Evolutionary conservation across 2,797 vertebrate genomes (phyloP), one percentile per base, ranked within the genome.

Genomic region (Enteromius anoplus): DNA sequence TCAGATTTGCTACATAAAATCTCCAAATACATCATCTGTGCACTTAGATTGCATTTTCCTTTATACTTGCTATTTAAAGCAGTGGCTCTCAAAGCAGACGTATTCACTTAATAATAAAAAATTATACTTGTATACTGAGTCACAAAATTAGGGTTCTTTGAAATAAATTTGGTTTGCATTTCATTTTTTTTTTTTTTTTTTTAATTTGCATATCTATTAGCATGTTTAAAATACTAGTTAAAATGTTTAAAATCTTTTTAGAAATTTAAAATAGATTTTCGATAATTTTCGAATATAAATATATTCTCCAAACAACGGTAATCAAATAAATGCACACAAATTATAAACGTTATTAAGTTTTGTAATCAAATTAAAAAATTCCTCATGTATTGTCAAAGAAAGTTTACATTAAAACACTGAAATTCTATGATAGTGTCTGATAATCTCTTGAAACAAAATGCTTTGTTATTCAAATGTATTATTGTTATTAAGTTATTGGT

Each of bases 1-100:
- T 45, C 49, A 47, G 19, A 69, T 77, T 11, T 53, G 49, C 64
- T 4, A 69, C 64, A 77, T 37, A 69, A 47, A 83, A 34, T 47
- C 49, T 34, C 17, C 37, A 69, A 71, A 76, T 32, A 23, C 12
- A 49, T 83, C 23, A 83, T 23, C 64, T 45, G 37, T 65, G n/a
- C 53, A 21, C 47, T 65, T 32, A 4, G 40, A 45, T 62, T n/a
- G 2, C 12, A 8, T 62, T 21, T 62, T 45, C 23, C 45, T 76
- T 23, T 68, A 6, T 23, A 34, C 47, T 2, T 3, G 1, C 26
- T 5, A 23, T 34, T 78, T 78, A 32, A 65, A 78, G 11, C 26
- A 2, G 45, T 62, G 37, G 37, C 12, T 26, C 9, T 29, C 14
- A 62, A 45, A 40, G 40, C n/a, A 42, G 21, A n/a, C 6, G 2